Percentiles rank a stretch among this genome's conserved stretches.
Evolutionary conservation across 2,113 vertebrate species (phyloP).

Genomic region (Tragulus kanchil): DNA sequence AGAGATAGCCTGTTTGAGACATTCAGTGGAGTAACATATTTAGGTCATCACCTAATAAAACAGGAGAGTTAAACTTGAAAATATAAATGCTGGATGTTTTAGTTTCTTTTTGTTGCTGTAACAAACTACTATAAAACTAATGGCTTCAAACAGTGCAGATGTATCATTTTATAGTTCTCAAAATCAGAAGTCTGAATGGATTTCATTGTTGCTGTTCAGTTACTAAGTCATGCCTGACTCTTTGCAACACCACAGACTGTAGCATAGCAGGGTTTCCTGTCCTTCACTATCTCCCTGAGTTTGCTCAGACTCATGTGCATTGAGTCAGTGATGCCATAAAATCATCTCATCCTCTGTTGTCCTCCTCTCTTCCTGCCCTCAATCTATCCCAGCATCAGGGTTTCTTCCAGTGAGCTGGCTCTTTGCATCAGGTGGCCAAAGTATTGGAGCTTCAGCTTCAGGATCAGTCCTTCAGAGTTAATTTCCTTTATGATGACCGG

Average conservation of each 20-base stretch:
- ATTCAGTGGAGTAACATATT: neutral
- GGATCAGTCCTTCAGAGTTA: neutral
- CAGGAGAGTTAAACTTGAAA: neutral
- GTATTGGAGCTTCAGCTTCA: neutral
- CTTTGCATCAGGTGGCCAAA: neutral
- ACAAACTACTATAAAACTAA: neutral
- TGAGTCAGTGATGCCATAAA: neutral
- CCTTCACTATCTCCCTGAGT: neutral
- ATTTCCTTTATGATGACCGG: neutral
- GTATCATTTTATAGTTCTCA: neutral
- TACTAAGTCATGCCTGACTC: neutral
- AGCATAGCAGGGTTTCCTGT: neutral
- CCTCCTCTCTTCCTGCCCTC: neutral
- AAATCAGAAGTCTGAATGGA: neutral
- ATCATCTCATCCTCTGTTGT: neutral
- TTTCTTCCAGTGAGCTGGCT: neutral
- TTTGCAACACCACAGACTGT: neutral
- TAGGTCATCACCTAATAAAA: neutral
- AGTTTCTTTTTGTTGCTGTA: neutral
- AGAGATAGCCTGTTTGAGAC: neutral
- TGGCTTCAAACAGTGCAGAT: neutral
- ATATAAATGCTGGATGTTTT: neutral
- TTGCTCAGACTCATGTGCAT: neutral
- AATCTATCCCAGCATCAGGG: neutral
- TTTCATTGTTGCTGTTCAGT: neutral